A percentile compares a stretch with the other conserved stretches of the same genome.
Conservation (phyloP, 2,797 vertebrate genomes). For the Oryzias dopingdopingensis region DNA sequence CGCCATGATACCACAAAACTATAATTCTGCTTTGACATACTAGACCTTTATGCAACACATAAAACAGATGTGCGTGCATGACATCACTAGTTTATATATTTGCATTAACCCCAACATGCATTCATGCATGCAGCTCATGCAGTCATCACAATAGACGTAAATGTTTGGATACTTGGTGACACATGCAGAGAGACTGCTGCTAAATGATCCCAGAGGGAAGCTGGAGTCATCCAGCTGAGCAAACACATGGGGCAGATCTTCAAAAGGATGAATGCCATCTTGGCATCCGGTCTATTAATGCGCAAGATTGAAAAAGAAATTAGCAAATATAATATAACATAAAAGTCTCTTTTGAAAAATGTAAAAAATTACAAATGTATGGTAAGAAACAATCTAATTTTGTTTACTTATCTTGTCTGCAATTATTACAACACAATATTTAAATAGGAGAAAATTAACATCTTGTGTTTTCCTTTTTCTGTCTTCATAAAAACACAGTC, state of each 20-base stretch:
- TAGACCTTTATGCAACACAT: slow-evolving; percentile 1
- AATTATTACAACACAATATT: too few species aligned
- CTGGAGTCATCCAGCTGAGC: slow-evolving; percentile 60
- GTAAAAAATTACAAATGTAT: too few species aligned
- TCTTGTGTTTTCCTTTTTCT: too few species aligned
- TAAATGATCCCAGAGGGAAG: slow-evolving; percentile 28
- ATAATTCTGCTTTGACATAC: neutral
- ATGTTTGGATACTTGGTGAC: slow-evolving; percentile 27
- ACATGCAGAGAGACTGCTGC: slow-evolving; percentile 39
- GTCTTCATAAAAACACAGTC: too few species aligned
- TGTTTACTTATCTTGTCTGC: too few species aligned
- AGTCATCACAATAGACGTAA: slow-evolving; percentile 18
- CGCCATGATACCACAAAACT: too few species aligned
- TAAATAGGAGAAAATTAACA: too few species aligned
- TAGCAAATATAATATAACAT: too few species aligned
- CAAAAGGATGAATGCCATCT: slow-evolving; percentile 42
- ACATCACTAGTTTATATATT: slow-evolving; percentile 23
- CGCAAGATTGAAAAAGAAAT: too few species aligned
- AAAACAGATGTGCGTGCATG: slow-evolving; percentile 34
- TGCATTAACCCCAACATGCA: slow-evolving; percentile 22
- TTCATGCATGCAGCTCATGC: slow-evolving; percentile 17
- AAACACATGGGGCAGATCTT: slow-evolving; percentile 47
- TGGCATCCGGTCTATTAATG: slow-evolving; percentile 21
- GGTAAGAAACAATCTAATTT: too few species aligned
- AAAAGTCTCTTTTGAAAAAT: too few species aligned